phyloP scores from a whole-genome alignment of 2,113 vertebrate species.

The Hemicordylus capensis region DNA sequence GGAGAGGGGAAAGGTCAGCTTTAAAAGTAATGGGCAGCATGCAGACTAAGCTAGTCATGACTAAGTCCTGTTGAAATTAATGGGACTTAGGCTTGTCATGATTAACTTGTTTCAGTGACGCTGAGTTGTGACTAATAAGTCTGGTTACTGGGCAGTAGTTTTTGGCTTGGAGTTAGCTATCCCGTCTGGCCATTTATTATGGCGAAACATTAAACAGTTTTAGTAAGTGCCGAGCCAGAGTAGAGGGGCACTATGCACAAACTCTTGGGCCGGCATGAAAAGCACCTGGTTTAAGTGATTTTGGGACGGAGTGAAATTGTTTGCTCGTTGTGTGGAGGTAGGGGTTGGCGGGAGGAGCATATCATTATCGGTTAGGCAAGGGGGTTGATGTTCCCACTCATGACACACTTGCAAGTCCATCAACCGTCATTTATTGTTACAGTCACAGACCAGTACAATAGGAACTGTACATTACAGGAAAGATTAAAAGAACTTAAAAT shows the following conservation, averaged over 20 bases:
- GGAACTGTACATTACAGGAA: too few species aligned
- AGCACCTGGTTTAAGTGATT: neutral
- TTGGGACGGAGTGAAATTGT: neutral
- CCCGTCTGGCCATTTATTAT: neutral
- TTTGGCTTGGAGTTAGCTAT: too few species aligned
- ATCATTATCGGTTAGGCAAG: neutral
- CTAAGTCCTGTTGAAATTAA: neutral
- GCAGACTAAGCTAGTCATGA: too few species aligned
- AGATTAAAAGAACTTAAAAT: too few species aligned
- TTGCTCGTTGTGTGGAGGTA: neutral
- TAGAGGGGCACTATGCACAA: neutral
- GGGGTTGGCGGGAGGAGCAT: neutral
- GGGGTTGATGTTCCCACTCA: neutral
- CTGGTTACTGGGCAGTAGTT: too few species aligned
- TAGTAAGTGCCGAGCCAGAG: neutral
- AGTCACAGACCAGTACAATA: too few species aligned
- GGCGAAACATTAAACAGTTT: neutral
- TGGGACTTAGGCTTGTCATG: neutral
- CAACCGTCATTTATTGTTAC: too few species aligned
- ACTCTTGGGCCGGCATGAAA: neutral
- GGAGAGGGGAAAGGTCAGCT: slow-evolving; percentile 36
- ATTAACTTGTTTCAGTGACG: too few species aligned
- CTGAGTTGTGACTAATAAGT: too few species aligned
- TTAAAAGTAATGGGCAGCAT: neutral
- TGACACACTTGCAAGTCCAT: neutral